A percentile compares a stretch with the other conserved stretches of the same genome.
Evolutionary conservation across 2,888 invertebrate genomes (phyloP).

Genomic region (Eupithecia pulchellata): DNA sequence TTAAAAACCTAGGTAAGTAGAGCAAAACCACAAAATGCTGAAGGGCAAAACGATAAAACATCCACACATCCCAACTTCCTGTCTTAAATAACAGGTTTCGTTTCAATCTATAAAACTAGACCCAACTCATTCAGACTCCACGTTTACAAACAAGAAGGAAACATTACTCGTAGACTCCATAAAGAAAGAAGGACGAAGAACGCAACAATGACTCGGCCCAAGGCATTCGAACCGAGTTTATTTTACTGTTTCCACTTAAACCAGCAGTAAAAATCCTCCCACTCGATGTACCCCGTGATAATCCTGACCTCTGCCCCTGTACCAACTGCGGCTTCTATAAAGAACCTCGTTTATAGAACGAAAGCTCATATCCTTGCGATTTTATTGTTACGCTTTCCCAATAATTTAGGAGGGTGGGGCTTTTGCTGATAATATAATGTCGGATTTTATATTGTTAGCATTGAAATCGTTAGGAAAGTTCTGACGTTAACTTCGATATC

Average conservation of each 20-base stretch:
- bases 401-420: conserved; percentile 48
- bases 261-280: conserved; percentile 80
- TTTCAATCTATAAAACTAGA: background rate
- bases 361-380: conserved; percentile 52
- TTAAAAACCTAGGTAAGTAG: background rate
- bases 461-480: conserved; percentile 16
- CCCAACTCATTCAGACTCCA: background rate
- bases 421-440: conserved; percentile 39
- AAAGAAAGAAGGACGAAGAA: conserved; percentile 65
- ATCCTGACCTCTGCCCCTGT: conserved; percentile 77
- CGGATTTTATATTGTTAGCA: conserved; percentile 16
- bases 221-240: conserved; percentile 74
- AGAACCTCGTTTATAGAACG: conserved; percentile 55
- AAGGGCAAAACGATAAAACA: background rate
- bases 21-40: background rate
- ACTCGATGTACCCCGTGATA: conserved; percentile 76
- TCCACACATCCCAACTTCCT: background rate
- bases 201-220: conserved; percentile 72
- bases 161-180: conserved; percentile 68
- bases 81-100: background rate
- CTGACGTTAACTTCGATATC: background rate
- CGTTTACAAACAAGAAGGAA: conserved; percentile 36
- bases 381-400: conserved; percentile 53
- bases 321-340: conserved; percentile 36
- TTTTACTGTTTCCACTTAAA: conserved; percentile 77